Base-by-base conservation (phyloP, 2,888 invertebrate species). In the Lycocerus yunnanus region DNA sequence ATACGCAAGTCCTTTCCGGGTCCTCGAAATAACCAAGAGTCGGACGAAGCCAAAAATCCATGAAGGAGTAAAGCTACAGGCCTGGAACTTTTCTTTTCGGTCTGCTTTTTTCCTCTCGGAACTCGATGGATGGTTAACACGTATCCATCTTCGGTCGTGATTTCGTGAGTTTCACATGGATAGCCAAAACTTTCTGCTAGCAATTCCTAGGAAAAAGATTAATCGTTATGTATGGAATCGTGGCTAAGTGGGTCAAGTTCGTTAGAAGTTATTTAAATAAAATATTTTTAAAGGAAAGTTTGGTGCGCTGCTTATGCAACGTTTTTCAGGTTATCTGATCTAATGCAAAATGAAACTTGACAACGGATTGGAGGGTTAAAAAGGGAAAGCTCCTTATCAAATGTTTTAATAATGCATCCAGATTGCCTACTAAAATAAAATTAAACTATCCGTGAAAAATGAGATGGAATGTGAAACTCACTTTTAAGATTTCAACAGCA, bases 81-180 rank as follows among this genome's bases (percentile, higher is more conserved):
- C 81, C 77, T 73, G 15, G 69, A 58, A 10, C 69, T 66, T 78
- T 70, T 79, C 70, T 71, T 74, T 69, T 79, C 69, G 21, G 72
- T 66, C 69, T 68, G 66, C 73, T 83, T 83, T 67, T 82, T 83
- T 15, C 89, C 89, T 79, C 85, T 82, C 3, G 89, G 89, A 77
- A 92, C 90, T 72, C 91, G 84, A 78, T 91, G 91, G 61, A 91
- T 75, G 5, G 86, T 87, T 16, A 92, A 83, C 58, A 91, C 86
- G 80, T 89, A 91, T 2, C 91, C 91, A 82, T 91, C 91, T 27
- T 85, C 81, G 0, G 91, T 90, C 6, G 80, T 81, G 2, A 88
- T 86, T 66, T 82, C 78, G 78, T 89, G 87, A 3, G 82, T 81
- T 80, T 89, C 88, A n/a, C 85, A 84, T 2, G 85, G 86, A 76